phyloP scores from a whole-genome alignment of 2,797 vertebrate species.

The Merluccius polli region DNA sequence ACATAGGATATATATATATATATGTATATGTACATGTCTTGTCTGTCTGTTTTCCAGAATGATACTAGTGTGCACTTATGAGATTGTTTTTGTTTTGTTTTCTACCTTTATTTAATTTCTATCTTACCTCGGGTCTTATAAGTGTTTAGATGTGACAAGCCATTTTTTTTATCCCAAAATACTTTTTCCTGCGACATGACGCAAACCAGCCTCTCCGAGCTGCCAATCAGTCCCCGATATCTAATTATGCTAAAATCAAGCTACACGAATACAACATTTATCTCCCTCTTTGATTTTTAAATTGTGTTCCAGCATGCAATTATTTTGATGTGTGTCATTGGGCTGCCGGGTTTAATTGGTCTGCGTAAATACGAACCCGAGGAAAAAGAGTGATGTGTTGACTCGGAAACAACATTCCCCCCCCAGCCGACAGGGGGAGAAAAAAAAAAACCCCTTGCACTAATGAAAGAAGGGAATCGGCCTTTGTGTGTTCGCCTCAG shows the following conservation, averaged over 20 bases:
- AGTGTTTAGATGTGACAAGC: too few species aligned
- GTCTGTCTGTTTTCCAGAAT: background rate
- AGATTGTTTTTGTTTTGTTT: too few species aligned
- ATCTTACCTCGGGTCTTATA: too few species aligned
- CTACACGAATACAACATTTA: constrained; percentile 29
- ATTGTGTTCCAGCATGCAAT: constrained; percentile 43
- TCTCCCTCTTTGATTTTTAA: constrained; percentile 48
- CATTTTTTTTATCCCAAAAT: background rate
- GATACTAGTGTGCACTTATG: too few species aligned
- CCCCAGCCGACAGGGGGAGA: constrained; percentile 19
- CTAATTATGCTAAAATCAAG: background rate
- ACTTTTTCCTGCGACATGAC: background rate
- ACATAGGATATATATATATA: too few species aligned
- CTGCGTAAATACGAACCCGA: constrained; percentile 50
- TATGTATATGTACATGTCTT: too few species aligned
- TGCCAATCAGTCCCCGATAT: background rate
- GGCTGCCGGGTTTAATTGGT: constrained; percentile 65
- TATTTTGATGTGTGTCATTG: constrained; percentile 64
- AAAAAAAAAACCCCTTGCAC: constrained; percentile 55
- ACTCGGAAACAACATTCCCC: constrained; percentile 62
- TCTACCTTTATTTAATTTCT: too few species aligned
- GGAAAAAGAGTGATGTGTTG: constrained; percentile 49
- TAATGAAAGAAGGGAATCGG: constrained; percentile 57
- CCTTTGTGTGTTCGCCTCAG: constrained; percentile 57
- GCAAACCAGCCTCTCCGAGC: background rate